phyloP scores from a whole-genome alignment of 2,797 vertebrate genomes.

The Rhabdophis nuchalis region DNA sequence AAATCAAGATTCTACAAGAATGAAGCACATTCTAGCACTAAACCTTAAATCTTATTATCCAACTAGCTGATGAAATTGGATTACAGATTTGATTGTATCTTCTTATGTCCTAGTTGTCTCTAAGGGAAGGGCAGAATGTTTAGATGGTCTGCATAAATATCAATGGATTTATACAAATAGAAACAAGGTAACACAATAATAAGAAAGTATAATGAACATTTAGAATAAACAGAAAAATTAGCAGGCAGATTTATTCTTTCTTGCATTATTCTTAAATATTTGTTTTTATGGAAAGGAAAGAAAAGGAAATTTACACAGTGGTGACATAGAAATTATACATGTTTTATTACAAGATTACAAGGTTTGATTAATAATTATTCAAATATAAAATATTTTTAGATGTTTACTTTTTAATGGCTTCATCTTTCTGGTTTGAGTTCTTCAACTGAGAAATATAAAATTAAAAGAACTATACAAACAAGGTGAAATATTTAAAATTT shows the following conservation, averaged over 20 bases:
- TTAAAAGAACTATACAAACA: not conserved
- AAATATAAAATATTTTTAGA: not conserved
- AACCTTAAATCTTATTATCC: not conserved
- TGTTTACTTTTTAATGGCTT: not conserved
- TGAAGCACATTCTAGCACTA: not conserved
- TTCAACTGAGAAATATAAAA: not conserved
- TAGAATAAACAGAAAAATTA: not conserved
- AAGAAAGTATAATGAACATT: not conserved
- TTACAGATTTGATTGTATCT: not conserved
- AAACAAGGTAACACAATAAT: not conserved
- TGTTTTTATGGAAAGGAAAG: not conserved
- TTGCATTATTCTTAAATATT: not conserved
- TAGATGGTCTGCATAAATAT: not conserved
- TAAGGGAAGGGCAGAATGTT: not conserved
- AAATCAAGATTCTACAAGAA: not conserved
- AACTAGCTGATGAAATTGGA: not conserved
- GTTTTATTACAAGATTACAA: not conserved
- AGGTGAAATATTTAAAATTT: not conserved
- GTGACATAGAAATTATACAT: not conserved
- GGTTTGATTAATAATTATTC: not conserved
- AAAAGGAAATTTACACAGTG: not conserved
- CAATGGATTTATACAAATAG: not conserved
- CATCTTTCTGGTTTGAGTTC: not conserved
- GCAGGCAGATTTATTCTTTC: not conserved
- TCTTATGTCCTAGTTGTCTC: not conserved